Percentiles rank a stretch among this genome's conserved stretches.
phyloP scores from a whole-genome alignment of 2,888 invertebrate genomes.

The Lagria hirta region DNA sequence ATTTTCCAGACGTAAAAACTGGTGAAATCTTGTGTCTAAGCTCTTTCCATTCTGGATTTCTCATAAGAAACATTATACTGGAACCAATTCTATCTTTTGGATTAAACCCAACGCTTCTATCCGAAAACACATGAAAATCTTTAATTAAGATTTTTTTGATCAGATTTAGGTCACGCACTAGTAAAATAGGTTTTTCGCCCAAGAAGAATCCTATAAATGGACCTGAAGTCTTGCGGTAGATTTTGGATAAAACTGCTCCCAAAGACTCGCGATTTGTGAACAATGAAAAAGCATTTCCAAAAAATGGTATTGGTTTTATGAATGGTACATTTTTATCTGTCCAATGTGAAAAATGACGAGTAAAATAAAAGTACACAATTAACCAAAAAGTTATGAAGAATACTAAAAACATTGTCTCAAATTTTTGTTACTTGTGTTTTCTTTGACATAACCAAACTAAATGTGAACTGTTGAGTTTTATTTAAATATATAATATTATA shows the following conservation, averaged over 20 bases:
- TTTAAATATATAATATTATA: no score
- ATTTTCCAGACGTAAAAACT: constrained; percentile 40
- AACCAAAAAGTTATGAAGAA: neutral
- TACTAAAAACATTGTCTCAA: neutral
- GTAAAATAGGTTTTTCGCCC: constrained; percentile 18
- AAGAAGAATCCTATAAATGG: constrained; percentile 25
- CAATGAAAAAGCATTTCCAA: no score
- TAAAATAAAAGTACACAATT: constrained; percentile 6
- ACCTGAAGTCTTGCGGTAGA: constrained; percentile 2
- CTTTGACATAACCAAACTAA: no score
- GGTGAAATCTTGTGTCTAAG: constrained; percentile 39
- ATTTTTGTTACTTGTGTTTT: no score
- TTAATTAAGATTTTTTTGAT: constrained; percentile 23
- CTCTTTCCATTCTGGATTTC: constrained; percentile 29
- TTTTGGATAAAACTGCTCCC: constrained; percentile 4
- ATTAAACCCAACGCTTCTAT: constrained; percentile 23
- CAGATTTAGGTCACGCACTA: constrained; percentile 26
- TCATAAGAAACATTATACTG: constrained; percentile 27
- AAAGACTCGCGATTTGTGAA: neutral
- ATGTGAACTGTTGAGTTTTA: no score
- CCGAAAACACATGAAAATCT: constrained; percentile 28
- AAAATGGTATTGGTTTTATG: constrained; percentile 9
- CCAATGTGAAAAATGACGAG: constrained; percentile 7
- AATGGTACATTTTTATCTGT: constrained; percentile 9
- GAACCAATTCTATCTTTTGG: constrained; percentile 26